phyloP scores from a whole-genome alignment of 2,797 vertebrate genomes.

The Falco columbarius region DNA sequence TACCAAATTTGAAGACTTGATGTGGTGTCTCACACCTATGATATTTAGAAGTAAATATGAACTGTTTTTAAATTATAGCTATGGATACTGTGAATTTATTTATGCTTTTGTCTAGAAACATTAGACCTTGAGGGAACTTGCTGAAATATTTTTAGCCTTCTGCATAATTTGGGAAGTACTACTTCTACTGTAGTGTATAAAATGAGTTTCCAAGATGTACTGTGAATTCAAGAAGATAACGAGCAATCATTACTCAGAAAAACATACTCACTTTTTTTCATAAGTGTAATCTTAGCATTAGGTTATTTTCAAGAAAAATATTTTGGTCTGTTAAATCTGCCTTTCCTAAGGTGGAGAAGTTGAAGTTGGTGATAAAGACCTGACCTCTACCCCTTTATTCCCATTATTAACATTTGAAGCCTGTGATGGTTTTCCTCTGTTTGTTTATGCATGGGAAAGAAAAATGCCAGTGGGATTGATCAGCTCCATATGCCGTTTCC shows the following conservation, averaged over 20 bases:
- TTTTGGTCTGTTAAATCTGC: neutral
- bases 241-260: neutral
- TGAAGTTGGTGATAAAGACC: neutral
- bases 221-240: neutral
- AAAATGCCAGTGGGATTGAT: neutral
- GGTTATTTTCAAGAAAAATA: neutral
- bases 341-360: neutral
- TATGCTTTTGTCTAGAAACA: neutral
- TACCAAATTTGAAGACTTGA: neutral
- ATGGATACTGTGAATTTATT: neutral
- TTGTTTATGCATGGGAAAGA: neutral
- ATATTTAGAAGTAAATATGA: neutral
- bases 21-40: neutral
- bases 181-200: neutral
- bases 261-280: fast-evolving
- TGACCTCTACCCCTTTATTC: neutral
- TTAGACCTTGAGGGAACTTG: neutral
- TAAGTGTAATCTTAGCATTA: neutral
- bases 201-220: neutral
- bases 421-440: neutral
- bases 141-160: conserved; percentile 11
- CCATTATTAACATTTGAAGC: neutral
- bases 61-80: neutral
- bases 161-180: neutral
- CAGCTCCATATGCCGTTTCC: neutral